Base-by-base conservation (phyloP, 2,888 invertebrate genomes). In the Augiades crinisus region DNA sequence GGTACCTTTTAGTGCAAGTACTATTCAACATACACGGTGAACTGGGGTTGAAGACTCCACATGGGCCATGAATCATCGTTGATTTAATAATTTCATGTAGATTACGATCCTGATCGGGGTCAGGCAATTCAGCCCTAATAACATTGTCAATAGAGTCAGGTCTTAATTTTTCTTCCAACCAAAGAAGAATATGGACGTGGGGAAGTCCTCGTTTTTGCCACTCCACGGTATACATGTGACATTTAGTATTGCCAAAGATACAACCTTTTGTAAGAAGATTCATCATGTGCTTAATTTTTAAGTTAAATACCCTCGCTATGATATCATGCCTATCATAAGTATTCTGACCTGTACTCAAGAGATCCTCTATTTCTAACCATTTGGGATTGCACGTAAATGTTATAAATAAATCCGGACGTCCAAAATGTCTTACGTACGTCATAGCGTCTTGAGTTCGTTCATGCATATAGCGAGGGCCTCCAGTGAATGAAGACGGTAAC, bases 281-380 rank as follows among this genome's bases (percentile, higher is more conserved):
- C 6, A 66, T 57, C 2, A 66, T 13, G 57, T 58, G 58, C 12
- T 61, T 60, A 4, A 64, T 13, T 49, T 64, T 64, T 56, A 59
- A 54, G 47, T 60, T 46, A 51, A 67, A 62, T 21, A 64, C 60
- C 7, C 62, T 46, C n/a, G 58, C 43, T 44, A 59, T 50, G 8
- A 65, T 37, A 37, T 61, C 60, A 57, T 63, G 59, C 5, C 62
- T 22, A 8, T 63, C 58, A 24, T 41, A 51, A 38, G 64, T 54
- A 1, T 45, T n/a, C 53, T 63, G 60, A 14, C 44, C 53, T 1
- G 53, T 24, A 19, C 56, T 38, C 30, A 64, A 40, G 12, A 60
- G 47, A 5, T 0, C 24, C 47, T 52, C 58, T 37, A 64, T 65
- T 60, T 64, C 61, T 2, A 47, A 34, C 62, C 46, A 57, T 12